A percentile compares a stretch with the other conserved stretches of the same genome.
phyloP scores from a whole-genome alignment of 2,888 invertebrate genomes.

The Aplocera efformata region DNA sequence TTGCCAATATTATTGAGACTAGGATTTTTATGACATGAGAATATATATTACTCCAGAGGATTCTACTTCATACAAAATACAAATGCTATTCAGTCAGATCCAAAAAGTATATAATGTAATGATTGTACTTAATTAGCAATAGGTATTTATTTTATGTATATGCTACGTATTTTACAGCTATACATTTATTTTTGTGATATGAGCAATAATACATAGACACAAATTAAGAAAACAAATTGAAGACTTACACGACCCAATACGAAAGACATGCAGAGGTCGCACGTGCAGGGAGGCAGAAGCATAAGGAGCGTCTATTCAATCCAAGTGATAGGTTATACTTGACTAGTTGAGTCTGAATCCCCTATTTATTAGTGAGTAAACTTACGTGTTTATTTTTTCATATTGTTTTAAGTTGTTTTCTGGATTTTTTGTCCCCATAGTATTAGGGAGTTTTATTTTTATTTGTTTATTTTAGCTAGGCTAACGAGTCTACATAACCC shows the following conservation, averaged over 20 bases:
- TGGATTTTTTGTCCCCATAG: conserved; percentile 80
- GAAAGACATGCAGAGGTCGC: conserved; percentile 48
- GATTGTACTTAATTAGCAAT: conserved; percentile 78
- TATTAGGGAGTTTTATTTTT: conserved; percentile 80
- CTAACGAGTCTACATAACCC: conserved; percentile 66
- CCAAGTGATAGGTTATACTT: conserved; percentile 62
- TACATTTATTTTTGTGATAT: conserved; percentile 74
- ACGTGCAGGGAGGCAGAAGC: conserved; percentile 24
- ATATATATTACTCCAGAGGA: no score
- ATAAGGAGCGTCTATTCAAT: conserved; percentile 36
- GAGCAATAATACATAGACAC: conserved; percentile 75
- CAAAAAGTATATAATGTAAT: conserved; percentile 39
- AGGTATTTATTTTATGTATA: conserved; percentile 68
- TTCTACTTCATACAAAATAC: conserved; percentile 11
- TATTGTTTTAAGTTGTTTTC: conserved; percentile 78
- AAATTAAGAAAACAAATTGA: conserved; percentile 48
- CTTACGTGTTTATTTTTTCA: conserved; percentile 78
- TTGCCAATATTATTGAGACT: no score
- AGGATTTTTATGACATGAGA: not conserved
- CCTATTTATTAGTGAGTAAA: conserved; percentile 78
- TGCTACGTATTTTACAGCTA: conserved; percentile 66
- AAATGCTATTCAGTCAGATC: conserved; percentile 21
- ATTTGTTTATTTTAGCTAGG: conserved; percentile 76
- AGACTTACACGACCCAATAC: conserved; percentile 56
- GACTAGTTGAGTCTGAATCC: conserved; percentile 72